Base-by-base conservation (phyloP, 2,888 invertebrate genomes). In the Atherix ibis region DNA sequence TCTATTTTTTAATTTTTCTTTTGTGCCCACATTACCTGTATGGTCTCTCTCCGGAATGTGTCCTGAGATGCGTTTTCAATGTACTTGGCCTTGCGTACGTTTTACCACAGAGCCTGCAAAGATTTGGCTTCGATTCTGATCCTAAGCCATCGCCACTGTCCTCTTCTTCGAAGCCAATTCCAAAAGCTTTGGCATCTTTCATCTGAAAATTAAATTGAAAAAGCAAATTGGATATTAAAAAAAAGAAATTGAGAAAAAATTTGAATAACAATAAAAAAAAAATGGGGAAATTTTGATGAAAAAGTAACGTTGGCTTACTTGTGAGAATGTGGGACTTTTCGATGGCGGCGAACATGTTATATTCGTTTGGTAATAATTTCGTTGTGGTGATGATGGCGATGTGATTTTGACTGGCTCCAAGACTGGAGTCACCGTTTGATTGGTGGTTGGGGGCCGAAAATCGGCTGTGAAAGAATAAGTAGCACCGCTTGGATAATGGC, bases 51-150 rank as follows among this genome's bases (percentile, higher is more conserved):
- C 95, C 95, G 3, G 88, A 87, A 59, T 97, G 97, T 2, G 95
- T 97, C 34, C 97, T 68, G 36, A 95, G 70, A 61, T 97, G 97
- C 0, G 95, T 97, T 67, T 97, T 97, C 41, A 98, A 65, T 1
- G 95, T 97, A 60, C 89, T 91, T 1, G 95, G 95, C 4, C 95
- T 67, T 1, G 95, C 95, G 63, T 95, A 89, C 1, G 91, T 91
- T 65, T 95, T 95, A 45, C 94, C 94, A 55, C 94, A 95, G 42
- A 94, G 84, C 18, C 89, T 70, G 53, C 94, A 95, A 25, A 94
- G 70, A 59, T 94, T 94, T 1, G 85, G 83, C 50, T 83, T 77
- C 46, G 73, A 72, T 41, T 76, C 73, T 46, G 49, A 46, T 10
- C 39, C 30, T 18, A 52, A 46, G 14, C 50, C 54, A 36, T 53